Base-by-base conservation (phyloP, 2,888 invertebrate genomes). In the Phengaris alcon region DNA sequence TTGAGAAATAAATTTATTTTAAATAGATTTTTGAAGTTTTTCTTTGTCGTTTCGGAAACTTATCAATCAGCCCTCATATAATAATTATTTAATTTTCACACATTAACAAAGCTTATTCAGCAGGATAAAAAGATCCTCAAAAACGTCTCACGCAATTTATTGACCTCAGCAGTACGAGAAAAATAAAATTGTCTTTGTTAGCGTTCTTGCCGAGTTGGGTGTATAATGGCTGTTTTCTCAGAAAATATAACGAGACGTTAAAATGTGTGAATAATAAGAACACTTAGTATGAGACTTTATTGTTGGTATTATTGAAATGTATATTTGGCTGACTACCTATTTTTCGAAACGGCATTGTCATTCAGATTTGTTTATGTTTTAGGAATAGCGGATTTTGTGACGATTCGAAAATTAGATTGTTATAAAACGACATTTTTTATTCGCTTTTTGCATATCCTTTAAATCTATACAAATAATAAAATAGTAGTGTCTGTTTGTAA, bases 151-250 rank as follows among this genome's bases (percentile, higher is more conserved):
- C 35, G 35, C 35, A 35, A 35, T 35, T 35, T 35, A 35, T 35
- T 0, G 35, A 35, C 35, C 35, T 4, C 3, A 35, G 72, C 22
- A 13, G 35, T 72, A 44, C 54, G 72, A 72, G 72, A 72, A 72
- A 72, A 72, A 72, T 54, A 54, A 72, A 52, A 52, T 54, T 70
- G 6, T 54, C 72, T 72, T 72, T 72, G 72, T 72, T 52, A 72
- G 6, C 54, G 72, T 52, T 72, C 52, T 72, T 72, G 72, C 54
- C 15, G 72, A 3, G 72, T 72, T 72, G 68, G 46, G 68, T 46
- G 7, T 72, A 52, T 13, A 72, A 72, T 72, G 6, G 72, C 54
- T 54, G 54, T 72, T 72, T 54, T 72, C 54, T 13, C 35, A 35
- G 52, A 15, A 52, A 72, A 54, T 72, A 52, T 72, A 54, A 72